These are phyloP conservation scores for Periophthalmus modestus DNA, from an alignment of 2,113 vertebrate species.

Conservation along the genomic window DNA sequence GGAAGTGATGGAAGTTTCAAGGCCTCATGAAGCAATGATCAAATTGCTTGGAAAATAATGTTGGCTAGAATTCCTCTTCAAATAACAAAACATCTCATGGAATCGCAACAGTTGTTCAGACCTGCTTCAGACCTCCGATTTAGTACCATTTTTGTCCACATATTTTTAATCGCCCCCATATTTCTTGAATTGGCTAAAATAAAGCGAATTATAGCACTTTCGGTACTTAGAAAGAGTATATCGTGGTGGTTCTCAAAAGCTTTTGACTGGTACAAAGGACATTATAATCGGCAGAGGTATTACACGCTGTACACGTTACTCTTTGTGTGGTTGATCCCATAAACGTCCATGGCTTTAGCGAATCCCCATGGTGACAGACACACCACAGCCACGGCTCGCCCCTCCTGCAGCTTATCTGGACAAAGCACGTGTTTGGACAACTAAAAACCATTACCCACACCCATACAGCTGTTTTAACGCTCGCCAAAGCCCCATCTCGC, in stretches of 20 bases:
- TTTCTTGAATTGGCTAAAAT: neutral
- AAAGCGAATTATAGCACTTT: neutral
- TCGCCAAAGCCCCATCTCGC: slow-evolving; percentile 19
- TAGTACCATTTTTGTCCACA: neutral
- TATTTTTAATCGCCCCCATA: neutral
- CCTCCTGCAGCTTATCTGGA: slow-evolving; percentile 67
- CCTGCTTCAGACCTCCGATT: neutral
- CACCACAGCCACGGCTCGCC: slow-evolving; percentile 65
- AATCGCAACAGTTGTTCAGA: neutral
- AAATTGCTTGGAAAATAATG: no score
- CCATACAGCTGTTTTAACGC: slow-evolving; percentile 54
- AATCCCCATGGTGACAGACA: slow-evolving; percentile 57
- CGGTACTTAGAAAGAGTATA: neutral
- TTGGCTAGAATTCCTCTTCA: no score
- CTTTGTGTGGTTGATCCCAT: slow-evolving; percentile 54
- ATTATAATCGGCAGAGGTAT: slow-evolving; percentile 5
- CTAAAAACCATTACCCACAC: slow-evolving; percentile 56
- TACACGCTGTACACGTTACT: slow-evolving; percentile 18
- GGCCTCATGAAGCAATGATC: no score
- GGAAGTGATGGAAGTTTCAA: no score
- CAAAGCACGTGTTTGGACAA: slow-evolving; percentile 66
- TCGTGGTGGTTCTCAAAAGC: neutral
- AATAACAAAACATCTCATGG: no score
- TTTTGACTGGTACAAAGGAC: neutral
- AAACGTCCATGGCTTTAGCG: slow-evolving; percentile 58